phyloP scores from a whole-genome alignment of 2,797 vertebrate species.

The Crypturellus tataupa region DNA sequence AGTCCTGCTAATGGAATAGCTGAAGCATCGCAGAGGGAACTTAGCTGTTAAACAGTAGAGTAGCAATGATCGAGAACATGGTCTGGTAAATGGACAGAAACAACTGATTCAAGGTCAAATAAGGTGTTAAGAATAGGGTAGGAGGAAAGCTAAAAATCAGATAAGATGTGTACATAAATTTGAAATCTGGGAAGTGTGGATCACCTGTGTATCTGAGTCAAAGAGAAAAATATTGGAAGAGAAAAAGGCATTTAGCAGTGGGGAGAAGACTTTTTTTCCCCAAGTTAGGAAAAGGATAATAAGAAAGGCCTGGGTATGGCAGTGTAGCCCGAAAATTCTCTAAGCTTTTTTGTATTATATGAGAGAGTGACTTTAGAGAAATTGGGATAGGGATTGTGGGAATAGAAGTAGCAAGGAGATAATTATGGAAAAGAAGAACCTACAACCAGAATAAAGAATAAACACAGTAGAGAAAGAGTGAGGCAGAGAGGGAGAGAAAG shows the following conservation, averaged over 20 bases:
- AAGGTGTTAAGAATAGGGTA: neutral
- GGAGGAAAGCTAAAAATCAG: neutral
- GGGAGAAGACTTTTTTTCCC: neutral
- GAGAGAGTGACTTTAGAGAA: neutral
- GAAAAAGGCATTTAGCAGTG: neutral
- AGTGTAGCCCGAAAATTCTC: neutral
- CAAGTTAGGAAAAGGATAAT: neutral
- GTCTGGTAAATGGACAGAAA: neutral
- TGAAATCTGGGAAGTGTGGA: neutral
- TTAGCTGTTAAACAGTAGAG: neutral
- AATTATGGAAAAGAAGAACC: neutral
- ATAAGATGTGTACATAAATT: neutral
- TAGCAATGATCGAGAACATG: neutral
- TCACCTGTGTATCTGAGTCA: neutral
- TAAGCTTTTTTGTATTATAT: neutral
- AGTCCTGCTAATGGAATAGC: neutral
- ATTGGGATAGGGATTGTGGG: neutral
- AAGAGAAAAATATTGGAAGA: neutral
- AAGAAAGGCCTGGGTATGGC: neutral
- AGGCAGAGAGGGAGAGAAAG: neutral
- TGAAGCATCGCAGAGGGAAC: neutral
- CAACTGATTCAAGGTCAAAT: neutral
- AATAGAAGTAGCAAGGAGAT: neutral
- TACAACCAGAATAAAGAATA: neutral
- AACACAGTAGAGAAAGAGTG: neutral